These are phyloP conservation scores for Holacanthella duospinosa DNA, from an alignment of 2,888 invertebrate species.

Conservation along the genomic window DNA sequence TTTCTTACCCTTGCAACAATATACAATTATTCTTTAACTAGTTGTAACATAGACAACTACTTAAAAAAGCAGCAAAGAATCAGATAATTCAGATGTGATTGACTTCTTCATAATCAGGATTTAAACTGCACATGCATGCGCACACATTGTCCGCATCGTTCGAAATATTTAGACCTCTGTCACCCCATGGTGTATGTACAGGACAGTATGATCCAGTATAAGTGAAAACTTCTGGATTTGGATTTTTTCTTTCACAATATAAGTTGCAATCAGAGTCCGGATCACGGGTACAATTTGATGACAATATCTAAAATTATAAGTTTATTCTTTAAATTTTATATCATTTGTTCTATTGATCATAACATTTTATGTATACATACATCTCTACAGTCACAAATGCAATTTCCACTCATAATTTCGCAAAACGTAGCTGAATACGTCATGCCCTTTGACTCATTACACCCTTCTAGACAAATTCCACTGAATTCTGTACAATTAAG, in stretches of 20 bases:
- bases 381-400: constrained; percentile 34
- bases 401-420: constrained; percentile 24
- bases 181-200: not conserved
- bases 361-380: constrained; percentile 22
- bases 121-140: not conserved
- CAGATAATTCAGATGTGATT: not conserved
- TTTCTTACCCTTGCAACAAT: too few species aligned
- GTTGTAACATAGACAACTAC: too few species aligned
- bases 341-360: too few species aligned
- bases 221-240: constrained; percentile 32
- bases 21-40: too few species aligned
- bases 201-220: constrained; percentile 31
- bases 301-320: not conserved
- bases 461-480: not conserved
- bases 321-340: too few species aligned
- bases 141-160: not conserved
- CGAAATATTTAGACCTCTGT: too few species aligned
- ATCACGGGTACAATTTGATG: not conserved
- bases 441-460: constrained; percentile 15
- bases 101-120: constrained; percentile 1
- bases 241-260: constrained; percentile 29
- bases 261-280: constrained; percentile 12
- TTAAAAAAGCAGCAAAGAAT: not conserved
- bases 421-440: constrained; percentile 33
- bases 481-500: not conserved